Percentiles rank a stretch among this genome's conserved stretches.
Conservation (phyloP, 1,140 invertebrate genomes). For the Tetragonula clypearis region DNA sequence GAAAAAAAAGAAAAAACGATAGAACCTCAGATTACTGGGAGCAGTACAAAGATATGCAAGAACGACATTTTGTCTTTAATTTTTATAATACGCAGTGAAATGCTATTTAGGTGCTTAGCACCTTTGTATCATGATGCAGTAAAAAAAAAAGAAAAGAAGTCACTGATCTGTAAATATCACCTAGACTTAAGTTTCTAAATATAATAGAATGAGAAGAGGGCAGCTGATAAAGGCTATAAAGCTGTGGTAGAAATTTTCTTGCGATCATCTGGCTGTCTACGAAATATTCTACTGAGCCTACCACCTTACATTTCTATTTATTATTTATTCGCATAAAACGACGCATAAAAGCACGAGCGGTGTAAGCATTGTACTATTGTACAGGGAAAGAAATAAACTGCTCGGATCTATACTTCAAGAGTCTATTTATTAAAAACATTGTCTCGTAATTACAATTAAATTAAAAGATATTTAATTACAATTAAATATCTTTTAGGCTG, state of each 20-base stretch:
- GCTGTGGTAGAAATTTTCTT: conserved; percentile 41
- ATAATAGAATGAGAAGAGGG: conserved; percentile 63
- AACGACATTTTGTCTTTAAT: conserved; percentile 77
- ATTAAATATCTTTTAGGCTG: background rate
- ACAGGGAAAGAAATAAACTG: conserved; percentile 77
- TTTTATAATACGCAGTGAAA: conserved; percentile 73
- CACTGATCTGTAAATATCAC: conserved; percentile 76
- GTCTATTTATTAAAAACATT: conserved; percentile 33
- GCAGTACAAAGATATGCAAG: conserved; percentile 77
- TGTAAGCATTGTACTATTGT: conserved; percentile 79
- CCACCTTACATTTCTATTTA: conserved; percentile 77
- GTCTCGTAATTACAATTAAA: background rate
- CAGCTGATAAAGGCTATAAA: conserved; percentile 59
- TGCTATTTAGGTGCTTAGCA: conserved; percentile 63
- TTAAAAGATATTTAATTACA: background rate
- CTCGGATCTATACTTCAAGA: conserved; percentile 56
- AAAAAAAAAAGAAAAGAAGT: conserved; percentile 54
- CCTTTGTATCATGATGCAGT: conserved; percentile 62
- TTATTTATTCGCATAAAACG: conserved; percentile 79
- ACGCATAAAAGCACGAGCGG: conserved; percentile 70
- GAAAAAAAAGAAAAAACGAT: conserved; percentile 38
- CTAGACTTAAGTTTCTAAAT: conserved; percentile 68
- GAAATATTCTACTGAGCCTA: conserved; percentile 67
- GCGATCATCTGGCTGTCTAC: conserved; percentile 54
- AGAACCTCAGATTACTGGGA: conserved; percentile 67